phyloP scores from a whole-genome alignment of 2,888 invertebrate species.

The Cryptus viduatorius region DNA sequence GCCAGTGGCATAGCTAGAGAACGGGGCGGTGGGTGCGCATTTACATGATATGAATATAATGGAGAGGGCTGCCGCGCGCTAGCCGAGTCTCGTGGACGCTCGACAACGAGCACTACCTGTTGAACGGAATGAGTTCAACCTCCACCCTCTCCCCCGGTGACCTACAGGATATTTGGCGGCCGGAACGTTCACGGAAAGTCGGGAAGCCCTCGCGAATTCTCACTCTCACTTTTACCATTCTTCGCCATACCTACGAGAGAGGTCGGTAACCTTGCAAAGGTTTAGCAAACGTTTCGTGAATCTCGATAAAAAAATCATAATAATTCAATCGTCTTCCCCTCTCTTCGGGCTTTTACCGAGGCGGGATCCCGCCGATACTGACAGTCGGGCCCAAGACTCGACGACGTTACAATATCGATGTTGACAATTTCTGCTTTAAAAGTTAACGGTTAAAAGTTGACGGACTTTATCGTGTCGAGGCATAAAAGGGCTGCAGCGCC shows the following conservation, averaged over 20 bases:
- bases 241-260: not conserved
- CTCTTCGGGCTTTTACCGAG: too few species aligned
- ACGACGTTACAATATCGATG: too few species aligned
- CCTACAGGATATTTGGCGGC: constrained; percentile 76
- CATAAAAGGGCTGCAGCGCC: too few species aligned
- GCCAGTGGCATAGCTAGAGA: constrained; percentile 51
- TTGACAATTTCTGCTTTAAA: too few species aligned
- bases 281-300: too few species aligned
- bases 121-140: constrained; percentile 80
- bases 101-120: constrained; percentile 82
- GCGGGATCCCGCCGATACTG: too few species aligned
- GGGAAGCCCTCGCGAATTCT: constrained; percentile 20
- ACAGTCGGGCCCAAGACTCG: too few species aligned
- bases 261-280: too few species aligned
- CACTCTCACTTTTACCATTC: not conserved
- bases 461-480: too few species aligned
- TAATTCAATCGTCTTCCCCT: too few species aligned
- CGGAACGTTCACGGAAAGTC: constrained; percentile 27
- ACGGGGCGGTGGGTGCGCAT: constrained; percentile 76
- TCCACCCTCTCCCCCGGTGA: constrained; percentile 74
- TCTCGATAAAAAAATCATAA: too few species aligned
- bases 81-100: constrained; percentile 71
- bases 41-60: constrained; percentile 85
- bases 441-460: too few species aligned
- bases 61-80: constrained; percentile 79